These are phyloP conservation scores for Acanthacorydalis orientalis DNA, from an alignment of 2,888 invertebrate species.

Conservation along the genomic window DNA sequence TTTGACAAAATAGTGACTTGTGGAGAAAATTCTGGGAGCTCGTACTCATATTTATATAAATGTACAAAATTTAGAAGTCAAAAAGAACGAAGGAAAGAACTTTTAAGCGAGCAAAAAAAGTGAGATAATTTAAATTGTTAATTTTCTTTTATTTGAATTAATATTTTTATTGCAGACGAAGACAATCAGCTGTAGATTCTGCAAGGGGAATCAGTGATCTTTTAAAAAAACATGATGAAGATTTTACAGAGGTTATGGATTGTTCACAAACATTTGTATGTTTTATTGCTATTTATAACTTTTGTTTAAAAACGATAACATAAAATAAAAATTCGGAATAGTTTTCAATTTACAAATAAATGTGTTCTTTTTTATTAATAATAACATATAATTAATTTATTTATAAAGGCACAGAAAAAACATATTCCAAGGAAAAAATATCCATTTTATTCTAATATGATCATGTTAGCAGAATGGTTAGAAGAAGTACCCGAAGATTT, in stretches of 20 bases:
- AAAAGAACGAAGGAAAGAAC: conserved; percentile 33
- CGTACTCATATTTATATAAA: too few relatives aligned
- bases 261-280: conserved; percentile 2
- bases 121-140: conserved; percentile 16
- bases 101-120: conserved; percentile 41
- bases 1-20: too few relatives aligned
- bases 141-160: neutral
- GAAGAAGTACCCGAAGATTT: conserved; percentile 68
- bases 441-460: conserved; percentile 26
- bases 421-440: conserved; percentile 7
- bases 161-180: conserved; percentile 25
- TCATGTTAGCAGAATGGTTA: conserved; percentile 93
- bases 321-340: too few relatives aligned
- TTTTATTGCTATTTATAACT: conserved; percentile 22
- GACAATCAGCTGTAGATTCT: conserved; percentile 29
- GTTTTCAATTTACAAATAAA: too few relatives aligned
- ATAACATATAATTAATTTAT: neutral
- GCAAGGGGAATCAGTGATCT: conserved; percentile 34
- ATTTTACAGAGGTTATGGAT: conserved; percentile 11
- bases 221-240: conserved; percentile 22
- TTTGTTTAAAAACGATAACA: neutral
- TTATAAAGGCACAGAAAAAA: neutral
- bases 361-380: neutral
- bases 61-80: conserved; percentile 17
- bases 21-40: too few relatives aligned